A percentile compares a stretch with the other conserved stretches of the same genome.
Evolutionary conservation across 2,888 invertebrate species (phyloP).

Genomic region (Merodon equestris): DNA sequence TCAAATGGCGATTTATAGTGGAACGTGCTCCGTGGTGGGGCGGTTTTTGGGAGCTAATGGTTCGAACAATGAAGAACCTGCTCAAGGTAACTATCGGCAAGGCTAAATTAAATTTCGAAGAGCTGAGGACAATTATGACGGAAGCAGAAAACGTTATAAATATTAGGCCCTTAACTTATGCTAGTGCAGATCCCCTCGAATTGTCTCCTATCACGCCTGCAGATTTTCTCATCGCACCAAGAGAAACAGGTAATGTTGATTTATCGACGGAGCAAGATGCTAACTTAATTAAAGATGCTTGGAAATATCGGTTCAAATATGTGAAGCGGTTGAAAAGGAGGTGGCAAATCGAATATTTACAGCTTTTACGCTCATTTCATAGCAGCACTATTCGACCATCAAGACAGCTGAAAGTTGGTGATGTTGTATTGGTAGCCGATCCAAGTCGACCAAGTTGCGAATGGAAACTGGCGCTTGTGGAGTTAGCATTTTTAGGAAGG

Average conservation of each 20-base stretch:
- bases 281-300: slow-evolving; percentile 7
- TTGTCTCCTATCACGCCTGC: slow-evolving; percentile 21
- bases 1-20: slow-evolving; percentile 35
- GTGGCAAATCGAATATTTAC: slow-evolving; percentile 19
- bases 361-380: slow-evolving; percentile 16
- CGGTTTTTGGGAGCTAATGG: slow-evolving; percentile 42
- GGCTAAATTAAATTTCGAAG: slow-evolving; percentile 18
- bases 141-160: slow-evolving; percentile 39
- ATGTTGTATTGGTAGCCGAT: slow-evolving; percentile 1
- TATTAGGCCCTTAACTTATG: slow-evolving; percentile 31
- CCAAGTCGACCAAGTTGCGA: neutral
- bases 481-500: slow-evolving; percentile 4
- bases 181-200: slow-evolving; percentile 30
- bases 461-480: slow-evolving; percentile 17
- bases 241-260: neutral
- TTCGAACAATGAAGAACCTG: slow-evolving; percentile 40
- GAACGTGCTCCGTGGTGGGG: slow-evolving; percentile 48
- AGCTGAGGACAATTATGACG: slow-evolving; percentile 23
- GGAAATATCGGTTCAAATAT: slow-evolving; percentile 9
- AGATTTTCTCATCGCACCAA: slow-evolving; percentile 14
- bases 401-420: slow-evolving; percentile 5
- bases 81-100: slow-evolving; percentile 48
- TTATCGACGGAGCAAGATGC: slow-evolving; percentile 2
- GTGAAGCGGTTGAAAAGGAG: neutral
- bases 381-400: neutral